Evolutionary conservation across 2,113 vertebrate genomes (phyloP), one percentile per base, ranked within the genome.

Genomic region (Setophaga kirtlandii): DNA sequence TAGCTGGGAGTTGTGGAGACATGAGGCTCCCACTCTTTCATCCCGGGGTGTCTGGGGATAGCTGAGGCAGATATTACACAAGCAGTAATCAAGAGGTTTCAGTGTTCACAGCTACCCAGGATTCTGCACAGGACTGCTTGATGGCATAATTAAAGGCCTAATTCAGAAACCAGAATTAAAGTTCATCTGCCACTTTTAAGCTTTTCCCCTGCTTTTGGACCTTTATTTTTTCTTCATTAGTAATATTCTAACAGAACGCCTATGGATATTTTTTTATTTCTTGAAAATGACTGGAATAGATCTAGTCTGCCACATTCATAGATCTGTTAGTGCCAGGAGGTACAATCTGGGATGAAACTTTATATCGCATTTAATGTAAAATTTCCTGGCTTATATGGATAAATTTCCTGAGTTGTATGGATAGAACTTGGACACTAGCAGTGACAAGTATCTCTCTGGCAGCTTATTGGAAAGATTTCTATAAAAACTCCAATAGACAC

Each of bases 61-160:
- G 18, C 56, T 46, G 44, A 35, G 62, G 41, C 69, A 82, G 49
- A 60, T 46, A 82, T 2, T 2, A 33, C 0, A 0, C 0, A 0
- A 74, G 41, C 52, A 80, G 53, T 42, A 74, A 42, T 39, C 64
- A 33, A 20, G 52, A 44, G 59, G 39, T 78, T 95, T 79, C 81
- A 52, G n/a, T 0, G 0, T 31, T 71, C 65, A 12, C 41, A 59
- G 79, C 0, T 0, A 74, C 59, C 56, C 25, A 59, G 42, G 50
- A 59, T 87, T 82, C 65, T 79, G 28, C 1, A 1, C 15, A 49
- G 37, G 41, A 35, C 67, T 79, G 33, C 63, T 65, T 42, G 59
- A 59, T 52, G 39, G 60, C 5, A 3, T 56, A 86, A 86, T 67
- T 67, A 75, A 74, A 91, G 77, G 50, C n/a, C 47, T 70, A 39